Percentiles rank a stretch among this genome's conserved stretches.
These are phyloP conservation scores for Ibidorhyncha struthersii DNA, from an alignment of 2,113 vertebrate species.

Conservation along the genomic window DNA sequence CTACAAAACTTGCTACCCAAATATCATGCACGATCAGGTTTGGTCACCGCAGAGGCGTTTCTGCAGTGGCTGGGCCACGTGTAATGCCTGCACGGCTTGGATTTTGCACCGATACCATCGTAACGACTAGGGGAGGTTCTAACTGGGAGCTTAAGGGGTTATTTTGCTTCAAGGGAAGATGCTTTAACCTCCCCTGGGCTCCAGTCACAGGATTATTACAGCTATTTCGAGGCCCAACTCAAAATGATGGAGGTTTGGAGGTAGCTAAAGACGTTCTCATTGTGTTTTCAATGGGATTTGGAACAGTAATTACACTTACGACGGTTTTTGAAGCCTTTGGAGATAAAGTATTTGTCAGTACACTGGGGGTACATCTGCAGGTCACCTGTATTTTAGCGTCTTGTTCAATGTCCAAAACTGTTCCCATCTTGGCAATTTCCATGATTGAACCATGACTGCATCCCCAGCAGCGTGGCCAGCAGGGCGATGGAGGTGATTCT, in stretches of 20 bases:
- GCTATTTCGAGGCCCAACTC: not conserved
- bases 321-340: not conserved
- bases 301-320: fast-evolving
- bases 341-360: not conserved
- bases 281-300: not conserved
- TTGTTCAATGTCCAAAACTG: not conserved
- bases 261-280: not conserved
- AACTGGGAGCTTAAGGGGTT: not conserved
- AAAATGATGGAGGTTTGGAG: not conserved
- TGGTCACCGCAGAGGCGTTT: not conserved
- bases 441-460: not conserved
- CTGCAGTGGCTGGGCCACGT: fast-evolving
- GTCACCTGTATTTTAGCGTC: not conserved
- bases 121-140: fast-evolving
- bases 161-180: not conserved
- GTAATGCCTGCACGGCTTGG: fast-evolving
- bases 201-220: not conserved
- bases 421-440: not conserved
- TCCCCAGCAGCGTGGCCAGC: not conserved
- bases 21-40: fast-evolving
- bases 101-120: fast-evolving
- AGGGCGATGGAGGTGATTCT: not conserved
- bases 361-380: fast-evolving
- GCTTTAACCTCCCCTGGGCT: not conserved
- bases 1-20: not conserved